Conservation (phyloP, 2,113 vertebrate species). For the Platysternon megacephalum region DNA sequence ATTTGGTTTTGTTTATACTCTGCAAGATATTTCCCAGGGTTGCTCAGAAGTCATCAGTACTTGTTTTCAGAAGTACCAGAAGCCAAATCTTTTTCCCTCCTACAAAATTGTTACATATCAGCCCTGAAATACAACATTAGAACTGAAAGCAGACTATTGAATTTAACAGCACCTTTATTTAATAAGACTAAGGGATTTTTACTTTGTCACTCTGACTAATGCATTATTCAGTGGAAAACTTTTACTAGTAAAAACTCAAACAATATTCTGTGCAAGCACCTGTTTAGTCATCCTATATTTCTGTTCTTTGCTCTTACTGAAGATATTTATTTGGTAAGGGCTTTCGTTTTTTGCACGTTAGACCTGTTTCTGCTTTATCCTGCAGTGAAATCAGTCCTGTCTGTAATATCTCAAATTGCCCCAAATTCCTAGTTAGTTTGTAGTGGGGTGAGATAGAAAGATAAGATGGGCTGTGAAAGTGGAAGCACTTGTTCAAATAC, state of each 20-base stretch:
- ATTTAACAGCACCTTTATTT: not conserved
- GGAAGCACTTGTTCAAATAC: not conserved
- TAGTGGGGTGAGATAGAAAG: not conserved
- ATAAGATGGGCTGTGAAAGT: not conserved
- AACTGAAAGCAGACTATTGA: not conserved
- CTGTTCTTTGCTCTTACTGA: not conserved
- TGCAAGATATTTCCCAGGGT: not conserved
- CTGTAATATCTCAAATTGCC: not conserved
- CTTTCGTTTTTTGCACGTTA: not conserved
- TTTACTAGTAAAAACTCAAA: not conserved
- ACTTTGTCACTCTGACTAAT: not conserved
- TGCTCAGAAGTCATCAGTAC: not conserved
- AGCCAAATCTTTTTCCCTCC: not conserved
- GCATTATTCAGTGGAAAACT: not conserved
- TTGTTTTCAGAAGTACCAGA: not conserved
- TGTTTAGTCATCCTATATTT: not conserved
- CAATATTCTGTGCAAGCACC: not conserved
- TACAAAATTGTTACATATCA: not conserved
- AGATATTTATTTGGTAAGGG: not conserved
- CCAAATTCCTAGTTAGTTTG: not conserved
- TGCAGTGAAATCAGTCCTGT: not conserved
- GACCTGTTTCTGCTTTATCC: not conserved
- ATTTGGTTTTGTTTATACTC: not conserved
- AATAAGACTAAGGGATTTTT: not conserved
- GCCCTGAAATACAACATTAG: not conserved